phyloP scores from a whole-genome alignment of 2,113 vertebrate genomes.

The Merops nubicus region DNA sequence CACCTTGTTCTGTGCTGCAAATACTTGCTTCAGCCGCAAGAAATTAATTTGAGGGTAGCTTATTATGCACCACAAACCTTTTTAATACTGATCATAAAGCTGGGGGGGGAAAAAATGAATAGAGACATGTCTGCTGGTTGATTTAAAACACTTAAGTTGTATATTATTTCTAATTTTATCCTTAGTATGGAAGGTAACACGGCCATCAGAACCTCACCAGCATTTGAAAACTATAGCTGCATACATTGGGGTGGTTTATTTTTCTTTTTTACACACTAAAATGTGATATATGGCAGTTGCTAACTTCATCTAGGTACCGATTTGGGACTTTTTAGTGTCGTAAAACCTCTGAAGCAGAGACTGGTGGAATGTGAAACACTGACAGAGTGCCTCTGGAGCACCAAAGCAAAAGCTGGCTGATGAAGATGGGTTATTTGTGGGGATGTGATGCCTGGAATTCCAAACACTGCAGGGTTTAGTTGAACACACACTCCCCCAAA shows the following conservation, averaged over 20 bases:
- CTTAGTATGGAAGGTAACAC: neutral
- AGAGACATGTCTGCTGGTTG: neutral
- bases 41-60: conserved; percentile 17
- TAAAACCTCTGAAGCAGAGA: conserved; percentile 32
- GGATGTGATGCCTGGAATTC: neutral
- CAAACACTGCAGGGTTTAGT: neutral
- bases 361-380: conserved; percentile 24
- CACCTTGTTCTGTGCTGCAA: neutral
- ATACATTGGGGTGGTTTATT: neutral
- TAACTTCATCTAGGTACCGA: conserved; percentile 47
- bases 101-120: neutral
- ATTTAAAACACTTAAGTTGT: conserved; percentile 17
- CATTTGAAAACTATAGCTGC: neutral
- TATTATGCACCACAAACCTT: conserved; percentile 3
- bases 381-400: conserved; percentile 18
- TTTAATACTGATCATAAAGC: neutral
- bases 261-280: neutral
- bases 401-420: conserved; percentile 16
- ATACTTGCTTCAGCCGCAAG: neutral
- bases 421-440: conserved; percentile 15
- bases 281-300: conserved; percentile 42
- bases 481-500: neutral
- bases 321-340: conserved; percentile 41
- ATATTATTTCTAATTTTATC: conserved; percentile 28
- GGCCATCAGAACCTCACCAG: neutral